Conservation (phyloP, 2,797 vertebrate species). For the Peromyscus attwateri region DNA sequence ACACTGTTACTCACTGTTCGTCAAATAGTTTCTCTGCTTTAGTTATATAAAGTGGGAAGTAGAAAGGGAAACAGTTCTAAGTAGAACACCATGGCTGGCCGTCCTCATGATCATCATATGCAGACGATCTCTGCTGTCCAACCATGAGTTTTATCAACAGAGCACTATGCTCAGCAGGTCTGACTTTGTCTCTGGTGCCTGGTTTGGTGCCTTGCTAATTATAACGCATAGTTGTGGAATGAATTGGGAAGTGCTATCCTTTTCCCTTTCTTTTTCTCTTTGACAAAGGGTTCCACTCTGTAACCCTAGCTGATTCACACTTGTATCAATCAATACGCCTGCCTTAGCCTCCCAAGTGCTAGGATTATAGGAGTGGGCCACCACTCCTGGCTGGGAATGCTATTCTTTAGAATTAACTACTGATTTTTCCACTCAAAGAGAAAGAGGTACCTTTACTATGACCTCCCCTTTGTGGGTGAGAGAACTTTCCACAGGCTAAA, state of each 20-base stretch:
- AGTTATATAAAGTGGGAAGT: slow-evolving; percentile 7
- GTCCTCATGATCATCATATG: background rate
- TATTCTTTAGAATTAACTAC: background rate
- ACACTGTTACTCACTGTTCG: background rate
- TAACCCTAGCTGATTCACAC: background rate
- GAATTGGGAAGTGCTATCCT: background rate
- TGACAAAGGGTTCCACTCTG: background rate
- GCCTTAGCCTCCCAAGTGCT: no score
- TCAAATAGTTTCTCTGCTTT: slow-evolving; percentile 7
- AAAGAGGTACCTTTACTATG: background rate
- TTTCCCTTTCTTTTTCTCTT: background rate
- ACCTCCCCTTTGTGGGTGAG: background rate
- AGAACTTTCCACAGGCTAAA: background rate
- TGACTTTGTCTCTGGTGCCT: background rate
- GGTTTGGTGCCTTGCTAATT: background rate
- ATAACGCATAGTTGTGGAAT: background rate
- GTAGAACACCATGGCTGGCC: background rate
- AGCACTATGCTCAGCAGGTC: background rate
- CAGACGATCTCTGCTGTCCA: background rate
- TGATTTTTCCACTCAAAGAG: background rate
- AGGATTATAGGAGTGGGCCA: no score
- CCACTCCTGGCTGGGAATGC: background rate
- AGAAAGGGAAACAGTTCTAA: background rate
- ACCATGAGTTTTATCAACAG: background rate
- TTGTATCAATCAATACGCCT: background rate